These are phyloP conservation scores for Diachasma alloeum DNA, from an alignment of 1,140 invertebrate species.

Conservation along the genomic window DNA sequence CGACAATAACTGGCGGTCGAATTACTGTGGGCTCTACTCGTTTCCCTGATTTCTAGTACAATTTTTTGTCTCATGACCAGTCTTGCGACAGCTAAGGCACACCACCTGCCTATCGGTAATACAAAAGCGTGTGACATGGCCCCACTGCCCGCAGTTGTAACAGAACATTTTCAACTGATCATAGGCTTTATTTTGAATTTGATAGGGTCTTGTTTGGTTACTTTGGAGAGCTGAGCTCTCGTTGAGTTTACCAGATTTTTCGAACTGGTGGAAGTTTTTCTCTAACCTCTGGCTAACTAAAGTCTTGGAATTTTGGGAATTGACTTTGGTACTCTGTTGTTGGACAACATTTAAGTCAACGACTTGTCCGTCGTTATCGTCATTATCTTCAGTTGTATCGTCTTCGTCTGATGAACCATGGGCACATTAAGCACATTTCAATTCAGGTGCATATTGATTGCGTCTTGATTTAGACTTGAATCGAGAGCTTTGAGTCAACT, in stretches of 20 bases:
- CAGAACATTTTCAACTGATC: conserved; percentile 15
- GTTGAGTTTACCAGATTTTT: not conserved
- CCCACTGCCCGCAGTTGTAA: conserved; percentile 17
- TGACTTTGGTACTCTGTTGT: not conserved
- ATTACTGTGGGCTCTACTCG: conserved; percentile 18
- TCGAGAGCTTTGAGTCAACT: too few relatives aligned
- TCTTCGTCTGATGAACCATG: not conserved
- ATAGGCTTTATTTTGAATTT: not conserved
- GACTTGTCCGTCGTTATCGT: not conserved
- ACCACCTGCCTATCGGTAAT: not conserved
- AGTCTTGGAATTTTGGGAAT: not conserved
- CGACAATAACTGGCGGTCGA: not conserved
- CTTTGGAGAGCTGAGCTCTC: not conserved
- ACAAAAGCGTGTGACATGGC: conserved; percentile 12
- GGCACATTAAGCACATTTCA: too few relatives aligned
- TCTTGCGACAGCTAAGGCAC: conserved; percentile 10
- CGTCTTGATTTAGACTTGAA: too few relatives aligned
- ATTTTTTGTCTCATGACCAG: conserved; percentile 17
- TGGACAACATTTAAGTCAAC: not conserved
- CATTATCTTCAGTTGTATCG: not conserved
- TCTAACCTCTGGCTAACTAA: not conserved
- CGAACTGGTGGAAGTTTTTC: not conserved
- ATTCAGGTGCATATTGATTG: too few relatives aligned
- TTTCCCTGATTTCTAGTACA: conserved; percentile 14
- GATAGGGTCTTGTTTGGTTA: not conserved